Base-by-base conservation (phyloP, 2,888 invertebrate genomes). In the Chalcosyrphus nemorum region DNA sequence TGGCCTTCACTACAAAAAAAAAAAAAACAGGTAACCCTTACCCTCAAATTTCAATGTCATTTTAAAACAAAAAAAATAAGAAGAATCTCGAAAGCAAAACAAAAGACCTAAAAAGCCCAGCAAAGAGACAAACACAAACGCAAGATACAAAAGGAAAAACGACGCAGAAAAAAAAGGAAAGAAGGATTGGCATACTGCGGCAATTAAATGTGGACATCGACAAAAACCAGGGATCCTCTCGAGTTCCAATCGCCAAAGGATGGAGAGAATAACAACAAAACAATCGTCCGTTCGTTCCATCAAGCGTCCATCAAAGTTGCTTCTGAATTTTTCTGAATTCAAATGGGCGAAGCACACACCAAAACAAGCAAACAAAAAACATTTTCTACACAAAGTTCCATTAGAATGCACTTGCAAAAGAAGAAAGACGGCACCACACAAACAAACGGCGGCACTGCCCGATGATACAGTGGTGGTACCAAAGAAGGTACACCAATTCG, bases 351-450 rank as follows among this genome's bases (percentile, higher is more conserved):
- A n/a, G n/a, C 38, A 35, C 38, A 45, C 54, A 50, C 61, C 61
- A 45, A 65, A 65, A 63, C 47, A 24, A n/a, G 24, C 11, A 24
- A 13, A 24, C 47, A 47, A 47, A 32, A n/a, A 32, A 43, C 32
- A 32, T 32, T 27, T 15, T 17, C 17, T 13, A 13, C 24, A 9
- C 59, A 11, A 29, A 32, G 35, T 70, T 61, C 13, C 17, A 77
- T 43, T 9, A 56, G 35, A 71, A 71, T 52, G 43, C 27, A 81
- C 66, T 68, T 38, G n/a, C n/a, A n/a, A n/a, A 32, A 74, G 70
- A 74, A 57, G 50, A 45, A 80, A 50, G 74, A 84, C 72, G 77
- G 72, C 68, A 71, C 56, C n/a, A 81, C 50, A 81, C 70, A 74
- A 74, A 80, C 63, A 76, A 70, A 71, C 52, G 43, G 50, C 24